Percentiles rank a stretch among this genome's conserved stretches.
Conservation (phyloP, 2,888 invertebrate genomes). For the Oscheius onirici region DNA sequence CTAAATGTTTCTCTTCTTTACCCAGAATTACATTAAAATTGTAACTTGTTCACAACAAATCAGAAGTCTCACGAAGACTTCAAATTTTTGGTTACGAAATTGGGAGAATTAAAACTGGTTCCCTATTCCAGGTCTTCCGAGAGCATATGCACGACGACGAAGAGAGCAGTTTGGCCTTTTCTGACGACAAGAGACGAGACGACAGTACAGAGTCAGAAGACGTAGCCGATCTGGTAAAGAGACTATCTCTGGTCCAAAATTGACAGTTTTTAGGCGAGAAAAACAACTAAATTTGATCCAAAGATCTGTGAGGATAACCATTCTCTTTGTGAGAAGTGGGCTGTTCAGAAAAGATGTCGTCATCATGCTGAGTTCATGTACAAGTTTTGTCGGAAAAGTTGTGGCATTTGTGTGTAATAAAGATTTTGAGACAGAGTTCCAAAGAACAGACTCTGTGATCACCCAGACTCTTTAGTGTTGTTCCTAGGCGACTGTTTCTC, state of each 20-base stretch:
- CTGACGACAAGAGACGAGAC: not conserved
- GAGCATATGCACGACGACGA: constrained; percentile 7
- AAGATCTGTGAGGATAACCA: constrained; percentile 32
- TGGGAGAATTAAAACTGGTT: too few relatives aligned
- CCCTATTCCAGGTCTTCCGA: constrained; percentile 9
- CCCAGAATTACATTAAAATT: too few relatives aligned
- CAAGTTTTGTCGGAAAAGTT: constrained; percentile 31
- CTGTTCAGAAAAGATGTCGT: constrained; percentile 12
- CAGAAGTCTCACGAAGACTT: too few relatives aligned
- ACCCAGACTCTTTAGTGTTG: too few relatives aligned
- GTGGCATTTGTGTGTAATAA: constrained; percentile 27
- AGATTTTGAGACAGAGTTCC: too few relatives aligned
- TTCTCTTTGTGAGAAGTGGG: constrained; percentile 23
- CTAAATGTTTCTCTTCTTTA: too few relatives aligned
- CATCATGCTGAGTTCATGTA: constrained; percentile 27
- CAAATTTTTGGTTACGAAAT: too few relatives aligned
- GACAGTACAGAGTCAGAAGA: not conserved
- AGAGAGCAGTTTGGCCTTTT: not conserved
- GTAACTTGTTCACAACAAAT: too few relatives aligned
- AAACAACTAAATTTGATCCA: constrained; percentile 8
- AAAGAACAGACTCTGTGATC: too few relatives aligned
- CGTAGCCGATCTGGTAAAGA: not conserved
- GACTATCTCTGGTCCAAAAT: not conserved
- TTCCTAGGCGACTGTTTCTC: too few relatives aligned
- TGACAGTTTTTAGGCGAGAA: not conserved